Evolutionary conservation across 2,797 vertebrate genomes (phyloP).

Genomic region (Sciurus vulgaris): DNA sequence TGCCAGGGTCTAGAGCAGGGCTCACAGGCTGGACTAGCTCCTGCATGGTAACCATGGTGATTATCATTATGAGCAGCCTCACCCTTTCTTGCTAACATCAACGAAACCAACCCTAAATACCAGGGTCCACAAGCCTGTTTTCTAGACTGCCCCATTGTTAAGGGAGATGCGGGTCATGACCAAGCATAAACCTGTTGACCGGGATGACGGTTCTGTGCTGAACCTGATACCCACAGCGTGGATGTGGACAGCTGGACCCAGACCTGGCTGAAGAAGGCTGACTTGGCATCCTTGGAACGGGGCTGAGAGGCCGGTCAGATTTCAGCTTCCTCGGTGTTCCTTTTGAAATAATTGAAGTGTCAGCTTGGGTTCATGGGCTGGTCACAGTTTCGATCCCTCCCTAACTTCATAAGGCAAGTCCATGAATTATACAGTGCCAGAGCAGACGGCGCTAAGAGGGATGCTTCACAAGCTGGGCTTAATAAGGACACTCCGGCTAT

Average conservation of each 20-base stretch:
- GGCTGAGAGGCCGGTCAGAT: constrained; percentile 23
- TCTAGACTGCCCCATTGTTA: background rate
- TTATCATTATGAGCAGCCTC: background rate
- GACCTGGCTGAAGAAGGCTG: background rate
- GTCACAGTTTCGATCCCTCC: constrained; percentile 78
- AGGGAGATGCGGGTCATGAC: background rate
- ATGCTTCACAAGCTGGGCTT: constrained; percentile 90
- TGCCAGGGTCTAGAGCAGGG: too few relatives aligned
- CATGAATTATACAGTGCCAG: constrained; percentile 87
- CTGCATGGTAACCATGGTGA: background rate
- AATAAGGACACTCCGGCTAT: constrained; percentile 91
- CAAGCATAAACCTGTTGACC: background rate
- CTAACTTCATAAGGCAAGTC: constrained; percentile 82
- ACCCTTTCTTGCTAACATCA: constrained; percentile 15
- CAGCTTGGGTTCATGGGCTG: constrained; percentile 76
- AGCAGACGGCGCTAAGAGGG: constrained; percentile 90
- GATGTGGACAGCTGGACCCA: rapidly evolving
- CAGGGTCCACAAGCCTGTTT: background rate
- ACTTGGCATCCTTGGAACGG: background rate
- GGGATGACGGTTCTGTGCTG: background rate
- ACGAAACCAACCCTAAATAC: background rate
- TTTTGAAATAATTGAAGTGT: constrained; percentile 76
- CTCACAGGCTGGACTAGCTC: background rate
- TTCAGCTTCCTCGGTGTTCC: constrained; percentile 71
- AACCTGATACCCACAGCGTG: rapidly evolving